A percentile compares a stretch with the other conserved stretches of the same genome.
phyloP scores from a whole-genome alignment of 64 coral and sea anemone genomes.

The Pocillopora verrucosa region DNA sequence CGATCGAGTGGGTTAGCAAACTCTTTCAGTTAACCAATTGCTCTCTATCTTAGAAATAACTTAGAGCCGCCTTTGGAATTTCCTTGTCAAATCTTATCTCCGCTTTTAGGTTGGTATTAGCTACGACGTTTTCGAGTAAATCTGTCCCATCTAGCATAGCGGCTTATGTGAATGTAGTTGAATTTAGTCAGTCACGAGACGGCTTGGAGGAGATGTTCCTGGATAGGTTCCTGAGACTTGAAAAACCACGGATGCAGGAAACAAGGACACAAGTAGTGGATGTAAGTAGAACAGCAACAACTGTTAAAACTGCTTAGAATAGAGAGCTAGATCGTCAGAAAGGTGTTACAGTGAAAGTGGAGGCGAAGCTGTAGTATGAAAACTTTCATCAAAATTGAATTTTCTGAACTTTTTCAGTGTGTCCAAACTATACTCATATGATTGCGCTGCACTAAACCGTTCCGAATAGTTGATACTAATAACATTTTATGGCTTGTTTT shows the following conservation, averaged over 20 bases:
- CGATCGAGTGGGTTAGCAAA: too few relatives aligned
- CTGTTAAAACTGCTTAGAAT: neutral
- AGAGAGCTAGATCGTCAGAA: too few relatives aligned
- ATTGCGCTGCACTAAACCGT: too few relatives aligned
- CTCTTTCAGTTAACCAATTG: too few relatives aligned
- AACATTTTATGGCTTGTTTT: too few relatives aligned
- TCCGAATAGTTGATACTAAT: too few relatives aligned
- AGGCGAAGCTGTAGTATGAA: too few relatives aligned
- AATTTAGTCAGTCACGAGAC: conserved; percentile 95
- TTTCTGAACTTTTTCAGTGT: too few relatives aligned
- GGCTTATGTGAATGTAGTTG: conserved; percentile 84
- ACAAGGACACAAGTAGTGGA: conserved; percentile 82
- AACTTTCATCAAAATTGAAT: too few relatives aligned
- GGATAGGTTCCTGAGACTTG: conserved; percentile 90
- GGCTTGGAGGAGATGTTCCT: conserved; percentile 94
- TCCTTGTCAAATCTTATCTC: neutral
- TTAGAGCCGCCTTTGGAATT: neutral
- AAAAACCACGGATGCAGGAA: conserved; percentile 95
- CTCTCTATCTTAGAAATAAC: neutral
- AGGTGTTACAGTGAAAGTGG: too few relatives aligned
- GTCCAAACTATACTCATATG: too few relatives aligned
- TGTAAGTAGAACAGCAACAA: conserved; percentile 12
- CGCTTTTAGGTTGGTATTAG: conserved; percentile 72
- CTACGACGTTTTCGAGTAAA: conserved; percentile 70
- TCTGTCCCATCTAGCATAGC: conserved; percentile 74